phyloP scores from a whole-genome alignment of 2,113 vertebrate genomes.

The Semnopithecus entellus region DNA sequence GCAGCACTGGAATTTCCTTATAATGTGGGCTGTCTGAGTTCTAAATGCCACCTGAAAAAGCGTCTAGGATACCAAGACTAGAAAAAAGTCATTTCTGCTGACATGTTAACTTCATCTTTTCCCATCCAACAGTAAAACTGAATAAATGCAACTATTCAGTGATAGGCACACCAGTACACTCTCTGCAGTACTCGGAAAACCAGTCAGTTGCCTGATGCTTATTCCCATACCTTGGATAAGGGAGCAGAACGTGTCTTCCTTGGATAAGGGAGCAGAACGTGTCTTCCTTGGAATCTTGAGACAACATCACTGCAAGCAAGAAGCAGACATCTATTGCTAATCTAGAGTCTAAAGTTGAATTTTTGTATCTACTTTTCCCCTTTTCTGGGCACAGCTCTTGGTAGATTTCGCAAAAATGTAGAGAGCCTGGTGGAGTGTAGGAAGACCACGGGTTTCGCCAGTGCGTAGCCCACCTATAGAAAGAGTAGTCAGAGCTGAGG shows the following conservation, averaged over 20 bases:
- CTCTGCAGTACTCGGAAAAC: not conserved
- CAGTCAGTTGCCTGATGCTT: not conserved
- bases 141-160: not conserved
- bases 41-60: not conserved
- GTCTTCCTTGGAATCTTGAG: not conserved
- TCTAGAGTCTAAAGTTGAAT: not conserved
- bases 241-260: not conserved
- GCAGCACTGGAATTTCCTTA: not conserved
- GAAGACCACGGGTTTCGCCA: not conserved
- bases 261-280: not conserved
- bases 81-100: not conserved
- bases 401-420: not conserved
- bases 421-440: not conserved
- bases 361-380: not conserved
- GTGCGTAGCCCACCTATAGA: not conserved
- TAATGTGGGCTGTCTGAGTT: not conserved
- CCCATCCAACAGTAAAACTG: not conserved
- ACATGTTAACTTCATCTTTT: not conserved
- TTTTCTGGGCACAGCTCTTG: not conserved
- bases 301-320: not conserved
- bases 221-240: not conserved
- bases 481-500: not conserved
- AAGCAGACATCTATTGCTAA: not conserved
- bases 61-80: not conserved
- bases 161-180: not conserved